Conservation (phyloP, 2,113 vertebrate species). For the Paramormyrops kingsleyae region DNA sequence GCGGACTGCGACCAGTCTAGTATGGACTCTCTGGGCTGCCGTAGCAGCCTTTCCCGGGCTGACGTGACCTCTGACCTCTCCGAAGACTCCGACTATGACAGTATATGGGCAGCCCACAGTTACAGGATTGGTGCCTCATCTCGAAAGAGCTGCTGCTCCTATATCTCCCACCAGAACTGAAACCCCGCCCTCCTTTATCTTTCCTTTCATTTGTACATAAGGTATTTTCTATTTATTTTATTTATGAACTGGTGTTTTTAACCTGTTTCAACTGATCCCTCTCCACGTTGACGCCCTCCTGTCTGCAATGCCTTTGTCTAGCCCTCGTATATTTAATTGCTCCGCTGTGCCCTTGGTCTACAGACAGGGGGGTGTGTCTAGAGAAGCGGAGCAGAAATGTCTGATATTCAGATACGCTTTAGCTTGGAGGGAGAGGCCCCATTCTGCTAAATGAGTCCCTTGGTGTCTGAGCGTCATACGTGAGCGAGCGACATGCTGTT, state of each 20-base stretch:
- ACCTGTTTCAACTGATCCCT: neutral
- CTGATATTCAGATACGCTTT: slow-evolving; percentile 15
- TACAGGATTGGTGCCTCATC: slow-evolving; percentile 96
- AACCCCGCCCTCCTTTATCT: slow-evolving; percentile 64
- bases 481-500: neutral
- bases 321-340: neutral
- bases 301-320: neutral
- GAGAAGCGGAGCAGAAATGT: neutral
- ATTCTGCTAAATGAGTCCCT: neutral
- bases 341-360: neutral
- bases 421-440: neutral
- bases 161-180: slow-evolving; percentile 99
- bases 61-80: slow-evolving; percentile 92
- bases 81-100: slow-evolving; percentile 99
- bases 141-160: slow-evolving; percentile 97
- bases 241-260: slow-evolving; percentile 51
- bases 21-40: slow-evolving; percentile 87
- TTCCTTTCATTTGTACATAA: slow-evolving; percentile 60
- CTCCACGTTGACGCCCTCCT: neutral
- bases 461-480: neutral
- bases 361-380: too few species aligned
- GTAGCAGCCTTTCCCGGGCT: slow-evolving; percentile 93
- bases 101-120: slow-evolving; percentile 99
- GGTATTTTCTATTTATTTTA: slow-evolving; percentile 39
- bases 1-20: slow-evolving; percentile 92